A percentile compares a stretch with the other conserved stretches of the same genome.
phyloP scores from a whole-genome alignment of 37 sponge, comb jelly and placozoan genomes.

The Geodia barretti region DNA sequence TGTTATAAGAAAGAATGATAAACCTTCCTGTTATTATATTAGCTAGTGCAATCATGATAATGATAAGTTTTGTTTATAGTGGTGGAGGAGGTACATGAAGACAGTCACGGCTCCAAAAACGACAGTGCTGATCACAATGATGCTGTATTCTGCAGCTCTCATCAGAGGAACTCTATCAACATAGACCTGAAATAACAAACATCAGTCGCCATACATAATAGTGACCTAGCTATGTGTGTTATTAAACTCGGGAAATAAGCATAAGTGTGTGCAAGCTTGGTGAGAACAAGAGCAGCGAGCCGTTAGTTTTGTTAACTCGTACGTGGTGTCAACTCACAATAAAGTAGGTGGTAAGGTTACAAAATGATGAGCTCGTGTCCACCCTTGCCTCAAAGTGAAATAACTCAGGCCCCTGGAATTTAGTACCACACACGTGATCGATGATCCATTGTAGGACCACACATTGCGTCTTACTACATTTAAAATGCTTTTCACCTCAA shows the following conservation, averaged over 20 bases:
- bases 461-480: too few relatives aligned
- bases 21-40: too few relatives aligned
- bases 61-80: background rate
- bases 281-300: background rate
- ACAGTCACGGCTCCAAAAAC: constrained; percentile 3
- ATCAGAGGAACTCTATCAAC: constrained; percentile 22
- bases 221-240: too few relatives aligned
- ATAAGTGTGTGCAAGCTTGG: background rate
- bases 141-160: constrained; percentile 19
- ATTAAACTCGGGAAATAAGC: background rate
- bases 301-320: background rate
- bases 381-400: constrained; percentile 43
- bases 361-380: constrained; percentile 14
- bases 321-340: constrained; percentile 20
- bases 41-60: too few relatives aligned
- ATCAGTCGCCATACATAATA: too few relatives aligned
- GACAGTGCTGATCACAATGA: constrained; percentile 17
- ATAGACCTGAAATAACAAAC: constrained; percentile 17
- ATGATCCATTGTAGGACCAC: too few relatives aligned
- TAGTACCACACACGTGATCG: too few relatives aligned
- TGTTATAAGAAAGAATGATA: too few relatives aligned
- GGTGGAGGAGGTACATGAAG: constrained; percentile 5
- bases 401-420: constrained; percentile 49
- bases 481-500: too few relatives aligned
- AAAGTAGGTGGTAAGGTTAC: constrained; percentile 31